Evolutionary conservation across 2,888 invertebrate species (phyloP).

Genomic region (Dynastes maya): DNA sequence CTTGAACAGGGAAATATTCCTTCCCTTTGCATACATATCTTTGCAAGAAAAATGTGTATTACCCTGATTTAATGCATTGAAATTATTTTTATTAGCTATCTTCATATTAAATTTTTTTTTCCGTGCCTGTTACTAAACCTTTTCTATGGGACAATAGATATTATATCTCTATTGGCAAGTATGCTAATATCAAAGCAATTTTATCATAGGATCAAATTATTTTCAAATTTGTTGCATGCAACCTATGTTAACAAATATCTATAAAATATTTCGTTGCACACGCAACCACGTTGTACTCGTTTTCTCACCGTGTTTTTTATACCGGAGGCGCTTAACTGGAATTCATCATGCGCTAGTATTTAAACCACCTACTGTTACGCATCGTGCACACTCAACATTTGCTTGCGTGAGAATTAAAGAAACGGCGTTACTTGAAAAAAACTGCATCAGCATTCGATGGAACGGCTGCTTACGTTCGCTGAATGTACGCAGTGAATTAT

Average conservation of each 20-base stretch:
- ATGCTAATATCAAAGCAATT: too few species aligned
- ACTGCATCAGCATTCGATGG: constrained; percentile 1
- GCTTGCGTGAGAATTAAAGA: constrained; percentile 27
- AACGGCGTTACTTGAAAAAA: not conserved
- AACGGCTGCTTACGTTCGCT: not conserved
- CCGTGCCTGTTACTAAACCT: too few species aligned
- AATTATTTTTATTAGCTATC: too few species aligned
- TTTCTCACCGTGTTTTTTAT: constrained; percentile 5
- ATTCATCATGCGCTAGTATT: not conserved
- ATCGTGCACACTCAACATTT: not conserved
- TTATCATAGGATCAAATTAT: not conserved
- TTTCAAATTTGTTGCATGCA: not conserved
- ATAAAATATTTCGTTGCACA: not conserved
- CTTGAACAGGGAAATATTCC: too few species aligned
- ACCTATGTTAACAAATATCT: not conserved
- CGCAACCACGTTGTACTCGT: not conserved
- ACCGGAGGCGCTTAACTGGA: constrained; percentile 4
- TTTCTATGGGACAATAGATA: too few species aligned
- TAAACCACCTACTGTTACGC: constrained; percentile 36
- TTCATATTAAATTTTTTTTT: too few species aligned
- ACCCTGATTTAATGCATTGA: too few species aligned
- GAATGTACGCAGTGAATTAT: constrained; percentile 3
- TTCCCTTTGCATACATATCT: too few species aligned
- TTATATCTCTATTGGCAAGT: too few species aligned
- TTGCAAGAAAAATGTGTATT: too few species aligned